Evolutionary conservation across 2,113 vertebrate species (phyloP), one percentile per base, ranked within the genome.

Genomic region (Dicaeum eximium): DNA sequence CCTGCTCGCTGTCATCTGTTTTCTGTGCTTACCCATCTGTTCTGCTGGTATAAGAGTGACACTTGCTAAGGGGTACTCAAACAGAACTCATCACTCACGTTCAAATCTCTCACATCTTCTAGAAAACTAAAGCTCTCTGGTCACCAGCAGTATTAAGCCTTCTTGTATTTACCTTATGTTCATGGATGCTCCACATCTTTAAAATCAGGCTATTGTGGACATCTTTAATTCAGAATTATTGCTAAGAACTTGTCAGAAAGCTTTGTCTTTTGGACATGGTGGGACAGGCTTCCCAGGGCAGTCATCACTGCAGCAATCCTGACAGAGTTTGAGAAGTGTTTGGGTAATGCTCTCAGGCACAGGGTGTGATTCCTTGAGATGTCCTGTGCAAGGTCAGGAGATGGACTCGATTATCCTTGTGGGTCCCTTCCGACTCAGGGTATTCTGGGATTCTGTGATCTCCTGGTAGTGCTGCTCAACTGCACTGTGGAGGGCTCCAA

Each of bases 181-280:
- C 7, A 15, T 48, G 19, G 7, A 62, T 89, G 28, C 11, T 73
- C n/a, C 50, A 21, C 6, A 25, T 37, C 60, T 92, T 67, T 66
- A 86, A 73, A 40, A 16, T 66, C 16, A 78, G 56, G 14, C 33
- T 70, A 11, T 53, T 80, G n/a, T 47, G 44, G 89, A 33, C 2
- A 1, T 53, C 19, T 37, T 66, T 64, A 19, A 17, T 74, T 67
- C 37, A 35, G 54, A 77, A 51, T 51, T 67, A 15, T 15, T 66
- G 20, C 24, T 51, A 66, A 78, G 13, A 30, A n/a, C 9, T 31
- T 64, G n/a, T 17, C 14, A 25, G 0, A 0, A 42, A 6, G 3
- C 42, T 61, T 24, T 81, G 24, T 20, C 16, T 85, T 90, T 85
- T 57, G 79, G 47, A 56, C 10, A 6, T 0, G 0, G 0, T 15